These are phyloP conservation scores for Leucoptera coffeella DNA, from an alignment of 2,888 invertebrate genomes.

Conservation along the genomic window DNA sequence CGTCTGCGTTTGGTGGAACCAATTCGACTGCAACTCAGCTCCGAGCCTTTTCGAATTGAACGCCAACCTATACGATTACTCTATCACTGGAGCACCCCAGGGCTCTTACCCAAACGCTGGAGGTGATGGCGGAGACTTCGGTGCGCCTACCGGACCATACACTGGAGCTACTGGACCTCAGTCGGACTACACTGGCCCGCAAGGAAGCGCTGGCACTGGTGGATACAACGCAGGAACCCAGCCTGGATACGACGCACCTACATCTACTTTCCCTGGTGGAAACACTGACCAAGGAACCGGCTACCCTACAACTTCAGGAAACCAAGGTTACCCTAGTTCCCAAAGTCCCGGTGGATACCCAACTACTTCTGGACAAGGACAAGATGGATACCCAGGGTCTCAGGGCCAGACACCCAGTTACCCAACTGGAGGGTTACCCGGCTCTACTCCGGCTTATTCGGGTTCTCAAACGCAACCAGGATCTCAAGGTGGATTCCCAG, in stretches of 20 bases:
- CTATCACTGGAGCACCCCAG: conserved; percentile 39
- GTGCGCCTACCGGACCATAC: conserved; percentile 13
- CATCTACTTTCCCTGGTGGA: conserved; percentile 8
- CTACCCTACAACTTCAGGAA: conserved; percentile 14
- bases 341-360: too few relatives aligned
- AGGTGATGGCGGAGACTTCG: conserved; percentile 7
- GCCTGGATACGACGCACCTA: conserved; percentile 9
- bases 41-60: conserved; percentile 70
- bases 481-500: conserved; percentile 9
- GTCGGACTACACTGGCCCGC: conserved; percentile 9
- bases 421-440: conserved; percentile 10
- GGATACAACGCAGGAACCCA: conserved; percentile 12
- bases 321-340: too few relatives aligned
- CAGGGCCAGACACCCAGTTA: conserved; percentile 14
- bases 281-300: conserved; percentile 9
- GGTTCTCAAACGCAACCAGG: conserved; percentile 9
- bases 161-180: conserved; percentile 7
- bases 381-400: conserved; percentile 11
- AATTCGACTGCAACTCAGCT: conserved; percentile 77
- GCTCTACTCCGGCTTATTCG: conserved; percentile 5
- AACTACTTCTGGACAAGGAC: too few relatives aligned
- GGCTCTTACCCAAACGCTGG: conserved; percentile 8
- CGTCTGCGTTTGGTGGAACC: conserved; percentile 92
- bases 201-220: conserved; percentile 9
- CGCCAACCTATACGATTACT: conserved; percentile 74